Evolutionary conservation across 2,797 vertebrate species (phyloP).

Genomic region (Phrynocephalus guinanensis): DNA sequence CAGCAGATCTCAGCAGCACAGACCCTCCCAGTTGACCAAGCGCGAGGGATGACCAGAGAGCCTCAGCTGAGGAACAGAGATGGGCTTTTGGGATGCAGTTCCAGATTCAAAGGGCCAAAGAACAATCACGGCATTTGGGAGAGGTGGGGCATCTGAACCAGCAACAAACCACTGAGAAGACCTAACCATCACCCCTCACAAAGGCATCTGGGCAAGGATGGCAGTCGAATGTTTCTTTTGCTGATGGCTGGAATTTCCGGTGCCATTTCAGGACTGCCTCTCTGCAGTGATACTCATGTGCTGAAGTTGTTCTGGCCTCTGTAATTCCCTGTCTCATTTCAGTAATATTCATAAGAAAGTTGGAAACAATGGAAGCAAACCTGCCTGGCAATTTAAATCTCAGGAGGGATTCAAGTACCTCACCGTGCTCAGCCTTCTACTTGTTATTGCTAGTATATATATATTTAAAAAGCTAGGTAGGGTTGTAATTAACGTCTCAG

Average conservation of each 20-base stretch:
- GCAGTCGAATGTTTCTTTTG: slow-evolving; percentile 34
- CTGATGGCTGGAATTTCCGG: slow-evolving; percentile 25
- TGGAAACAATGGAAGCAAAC: slow-evolving; percentile 30
- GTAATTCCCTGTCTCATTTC: slow-evolving; percentile 19
- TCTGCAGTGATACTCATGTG: slow-evolving; percentile 43
- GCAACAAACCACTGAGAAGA: background rate
- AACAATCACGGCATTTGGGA: no score
- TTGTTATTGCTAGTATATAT: slow-evolving; percentile 44
- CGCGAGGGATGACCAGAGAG: no score
- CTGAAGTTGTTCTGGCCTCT: slow-evolving; percentile 34
- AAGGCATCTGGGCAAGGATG: slow-evolving; percentile 29
- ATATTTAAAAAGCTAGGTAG: slow-evolving; percentile 43
- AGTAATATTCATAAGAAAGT: slow-evolving; percentile 54
- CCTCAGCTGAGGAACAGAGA: no score
- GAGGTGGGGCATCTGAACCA: background rate
- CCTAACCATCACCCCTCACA: slow-evolving; percentile 23
- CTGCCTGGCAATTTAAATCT: background rate
- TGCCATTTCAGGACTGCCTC: background rate
- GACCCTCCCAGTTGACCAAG: no score
- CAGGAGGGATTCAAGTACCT: slow-evolving; percentile 28
- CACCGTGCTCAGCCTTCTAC: slow-evolving; percentile 42
- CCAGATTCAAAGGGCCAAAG: no score
- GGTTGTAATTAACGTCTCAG: slow-evolving; percentile 63
- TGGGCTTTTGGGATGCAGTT: no score
- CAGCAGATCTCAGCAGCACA: no score